These are phyloP conservation scores for Nothoprocta pentlandii DNA, from an alignment of 2,113 vertebrate species.

Conservation along the genomic window DNA sequence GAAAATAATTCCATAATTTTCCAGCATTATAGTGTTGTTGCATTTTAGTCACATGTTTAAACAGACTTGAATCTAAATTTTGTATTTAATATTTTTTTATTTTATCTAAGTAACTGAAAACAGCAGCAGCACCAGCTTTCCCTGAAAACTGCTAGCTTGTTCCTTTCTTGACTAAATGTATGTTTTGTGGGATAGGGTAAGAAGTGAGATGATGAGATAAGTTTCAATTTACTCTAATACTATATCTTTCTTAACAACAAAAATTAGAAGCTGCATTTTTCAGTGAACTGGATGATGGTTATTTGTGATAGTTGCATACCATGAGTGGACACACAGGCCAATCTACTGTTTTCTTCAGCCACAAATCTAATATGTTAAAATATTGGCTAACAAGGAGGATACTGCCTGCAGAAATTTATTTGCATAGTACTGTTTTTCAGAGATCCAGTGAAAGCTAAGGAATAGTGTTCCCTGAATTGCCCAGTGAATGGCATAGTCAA, in stretches of 20 bases:
- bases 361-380: conserved; percentile 1
- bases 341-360: neutral
- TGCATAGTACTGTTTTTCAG: neutral
- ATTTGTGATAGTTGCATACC: neutral
- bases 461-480: neutral
- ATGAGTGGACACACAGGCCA: neutral
- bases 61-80: neutral
- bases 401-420: neutral
- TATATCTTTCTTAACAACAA: neutral
- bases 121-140: neutral
- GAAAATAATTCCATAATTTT: neutral
- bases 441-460: neutral
- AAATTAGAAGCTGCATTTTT: neutral
- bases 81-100: neutral
- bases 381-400: neutral
- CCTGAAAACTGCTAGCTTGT: neutral
- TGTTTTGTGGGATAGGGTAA: neutral
- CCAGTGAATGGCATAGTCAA: neutral
- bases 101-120: conserved; percentile 32
- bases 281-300: neutral
- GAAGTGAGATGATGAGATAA: neutral
- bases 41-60: neutral
- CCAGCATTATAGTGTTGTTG: neutral
- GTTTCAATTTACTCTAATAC: neutral
- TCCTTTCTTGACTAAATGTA: neutral